Base-by-base conservation (phyloP, 2,113 vertebrate genomes). In the Pseudorectes ferrugineus region DNA sequence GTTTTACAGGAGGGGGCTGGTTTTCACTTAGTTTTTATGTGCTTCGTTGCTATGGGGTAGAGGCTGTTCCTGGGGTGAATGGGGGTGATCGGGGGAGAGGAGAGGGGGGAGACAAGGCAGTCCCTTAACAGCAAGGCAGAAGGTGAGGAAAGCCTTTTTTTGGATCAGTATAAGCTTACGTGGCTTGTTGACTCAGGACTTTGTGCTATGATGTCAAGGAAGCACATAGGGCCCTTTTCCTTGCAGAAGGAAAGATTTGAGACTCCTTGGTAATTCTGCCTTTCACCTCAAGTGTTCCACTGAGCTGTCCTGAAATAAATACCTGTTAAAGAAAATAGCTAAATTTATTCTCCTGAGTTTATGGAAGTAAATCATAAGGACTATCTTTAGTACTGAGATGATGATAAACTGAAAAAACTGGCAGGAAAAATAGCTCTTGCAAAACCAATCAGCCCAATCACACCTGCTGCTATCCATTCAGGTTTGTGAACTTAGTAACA, bases 31-130 rank as follows among this genome's bases (percentile, higher is more conserved):
- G 66, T 65, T 68, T 81, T 65, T 45, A 8, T 2, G 2, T 65
- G 6, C 12, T 72, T 79, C 26, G 42, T 82, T 5, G 6, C 63
- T 72, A 0, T 17, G 63, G 74, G 49, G 25, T 71, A 45, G 81
- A 75, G 43, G 13, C 58, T 72, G 28, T 65, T 76, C 15, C 59
- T 79, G 25, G 25, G 25, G 14, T 61, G 35, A 80, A 33, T 31
- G 49, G 21, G 42, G 29, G 42, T 61, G 65, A n/a, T 7, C 0
- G 0, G 11, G 33, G 28, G 9, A 54, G 26, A 55, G 22, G 8
- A 67, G 9, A 24, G 6, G 15, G 1, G 1, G 6, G 22, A n/a
- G 1, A 80, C 26, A 58, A 87, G 49, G 38, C 23, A 75, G 13
- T 63, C 3, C 0, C 73, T 85, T 94, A 61, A 45, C 18, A 74